Evolutionary conservation across 2,888 invertebrate genomes (phyloP).

Genomic region (Colletes collaris): DNA sequence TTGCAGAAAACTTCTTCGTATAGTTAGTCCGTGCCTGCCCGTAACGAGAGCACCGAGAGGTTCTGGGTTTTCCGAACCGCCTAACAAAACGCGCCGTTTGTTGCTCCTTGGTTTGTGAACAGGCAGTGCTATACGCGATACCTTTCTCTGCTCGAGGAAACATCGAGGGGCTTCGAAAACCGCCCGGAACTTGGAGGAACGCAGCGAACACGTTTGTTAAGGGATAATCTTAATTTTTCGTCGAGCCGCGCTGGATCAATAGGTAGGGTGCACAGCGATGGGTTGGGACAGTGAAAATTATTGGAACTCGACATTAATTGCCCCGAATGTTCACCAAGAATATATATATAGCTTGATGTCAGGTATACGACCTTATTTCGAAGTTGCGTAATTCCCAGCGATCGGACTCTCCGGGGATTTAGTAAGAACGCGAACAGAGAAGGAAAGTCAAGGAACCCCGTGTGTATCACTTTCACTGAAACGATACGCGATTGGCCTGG

Average conservation of each 20-base stretch:
- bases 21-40: constrained; percentile 66
- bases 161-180: not conserved
- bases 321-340: no score
- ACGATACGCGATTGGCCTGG: constrained; percentile 29
- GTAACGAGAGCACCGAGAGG: constrained; percentile 64
- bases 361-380: constrained; percentile 56
- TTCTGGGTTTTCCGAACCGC: constrained; percentile 1
- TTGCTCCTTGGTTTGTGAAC: constrained; percentile 6
- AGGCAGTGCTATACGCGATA: constrained; percentile 1
- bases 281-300: not conserved
- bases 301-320: no score
- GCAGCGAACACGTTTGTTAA: not conserved
- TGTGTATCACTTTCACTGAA: constrained; percentile 77
- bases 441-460: constrained; percentile 67
- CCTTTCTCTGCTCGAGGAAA: not conserved
- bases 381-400: constrained; percentile 69
- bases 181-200: not conserved
- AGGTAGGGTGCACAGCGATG: constrained; percentile 27
- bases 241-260: not conserved
- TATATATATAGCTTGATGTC: no score
- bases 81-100: constrained; percentile 19
- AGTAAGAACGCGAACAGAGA: constrained; percentile 43
- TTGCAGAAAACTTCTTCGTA: constrained; percentile 67
- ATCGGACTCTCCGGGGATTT: constrained; percentile 30
- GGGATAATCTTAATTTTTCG: constrained; percentile 2